Base-by-base conservation (phyloP, 1,140 invertebrate genomes). In the Eubasilissa regina region DNA sequence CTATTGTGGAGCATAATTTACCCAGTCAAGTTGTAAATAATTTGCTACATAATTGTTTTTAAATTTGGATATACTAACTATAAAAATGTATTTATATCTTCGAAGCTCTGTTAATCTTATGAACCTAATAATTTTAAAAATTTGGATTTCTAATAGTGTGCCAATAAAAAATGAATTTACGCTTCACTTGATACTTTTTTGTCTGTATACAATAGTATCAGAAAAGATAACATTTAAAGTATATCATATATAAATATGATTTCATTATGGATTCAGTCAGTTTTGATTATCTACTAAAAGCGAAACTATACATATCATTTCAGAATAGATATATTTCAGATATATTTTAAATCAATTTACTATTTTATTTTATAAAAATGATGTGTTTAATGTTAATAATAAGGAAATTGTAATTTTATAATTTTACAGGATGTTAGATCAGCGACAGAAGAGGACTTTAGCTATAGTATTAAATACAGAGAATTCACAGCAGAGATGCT, bases 1-100 rank as follows among this genome's bases (percentile, higher is more conserved):
- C 96, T 1, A 95, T 97, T 75, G 95, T 98, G 0, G 96, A 97
- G 85, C 96, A 98, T 85, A 98, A 98, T 90, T 87, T 98, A 35
- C 94, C 94, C 0, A 96, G 95, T 83, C 95, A 97, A 91, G 93
- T 96, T 77, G 88, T 89, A 81, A 85, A 85, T 84, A 75, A 15
- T 21, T 25, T 35, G 19, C 17, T 35, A 64, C n/a, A 21, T 43
- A 25, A n/a, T n/a, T n/a, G n/a, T n/a, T n/a, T n/a, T n/a, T n/a
- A n/a, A n/a, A n/a, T n/a, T n/a, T n/a, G n/a, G n/a, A n/a, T n/a
- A n/a, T n/a, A n/a, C n/a, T n/a, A n/a, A n/a, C n/a, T n/a, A n/a
- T n/a, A n/a, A n/a, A n/a, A n/a, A n/a, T n/a, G n/a, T n/a, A n/a
- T n/a, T n/a, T n/a, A n/a, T n/a, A n/a, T n/a, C n/a, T n/a, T n/a